Conservation (phyloP, 2,113 vertebrate genomes). For the Pangasianodon hypophthalmus region DNA sequence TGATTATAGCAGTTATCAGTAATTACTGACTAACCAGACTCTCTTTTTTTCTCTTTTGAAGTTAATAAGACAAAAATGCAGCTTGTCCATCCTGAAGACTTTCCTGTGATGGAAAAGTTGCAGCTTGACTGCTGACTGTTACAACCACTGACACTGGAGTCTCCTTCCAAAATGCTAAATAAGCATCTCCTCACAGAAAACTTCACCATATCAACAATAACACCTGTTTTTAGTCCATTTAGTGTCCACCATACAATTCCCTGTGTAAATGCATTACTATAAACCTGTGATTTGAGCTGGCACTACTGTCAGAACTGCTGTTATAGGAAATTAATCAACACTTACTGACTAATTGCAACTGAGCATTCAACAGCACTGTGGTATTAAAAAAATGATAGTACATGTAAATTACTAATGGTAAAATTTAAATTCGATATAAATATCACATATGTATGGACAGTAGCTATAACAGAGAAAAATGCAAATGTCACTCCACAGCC, state of each 20-base stretch:
- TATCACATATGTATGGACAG: background rate
- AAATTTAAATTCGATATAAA: background rate
- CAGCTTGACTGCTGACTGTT: no score
- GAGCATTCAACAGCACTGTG: background rate
- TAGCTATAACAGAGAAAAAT: background rate
- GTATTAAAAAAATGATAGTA: background rate
- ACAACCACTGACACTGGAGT: no score
- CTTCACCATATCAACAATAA: no score
- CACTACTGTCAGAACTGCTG: background rate
- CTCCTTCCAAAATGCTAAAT: no score
- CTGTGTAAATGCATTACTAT: background rate
- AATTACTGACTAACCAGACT: no score
- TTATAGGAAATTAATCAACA: background rate
- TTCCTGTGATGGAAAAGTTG: no score
- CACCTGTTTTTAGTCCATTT: no score
- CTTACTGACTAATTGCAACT: background rate
- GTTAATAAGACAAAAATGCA: background rate
- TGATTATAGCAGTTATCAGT: no score
- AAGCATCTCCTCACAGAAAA: no score
- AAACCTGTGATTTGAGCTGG: background rate
- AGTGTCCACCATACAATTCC: background rate
- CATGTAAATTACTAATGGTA: background rate
- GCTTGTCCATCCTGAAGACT: no score
- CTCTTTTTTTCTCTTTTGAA: background rate
- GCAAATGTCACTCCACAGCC: background rate